These are phyloP conservation scores for Mythimna loreyi DNA, from an alignment of 2,888 invertebrate species.

Conservation along the genomic window DNA sequence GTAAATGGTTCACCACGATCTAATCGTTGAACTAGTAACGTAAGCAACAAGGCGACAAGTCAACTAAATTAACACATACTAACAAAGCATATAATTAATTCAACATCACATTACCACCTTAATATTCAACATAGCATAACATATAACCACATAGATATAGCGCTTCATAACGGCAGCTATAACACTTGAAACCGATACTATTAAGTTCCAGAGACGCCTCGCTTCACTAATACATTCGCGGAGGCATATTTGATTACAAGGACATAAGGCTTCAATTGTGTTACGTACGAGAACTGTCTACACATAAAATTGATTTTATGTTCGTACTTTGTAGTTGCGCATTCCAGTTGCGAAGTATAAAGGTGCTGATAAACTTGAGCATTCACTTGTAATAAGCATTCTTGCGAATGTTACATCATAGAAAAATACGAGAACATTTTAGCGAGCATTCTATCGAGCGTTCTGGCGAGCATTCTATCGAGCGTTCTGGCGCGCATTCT, in stretches of 20 bases:
- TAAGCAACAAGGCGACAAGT: background rate
- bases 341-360: background rate
- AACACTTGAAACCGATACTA: constrained; percentile 50
- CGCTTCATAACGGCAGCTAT: background rate
- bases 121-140: constrained; percentile 24
- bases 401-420: no score
- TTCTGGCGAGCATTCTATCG: no score
- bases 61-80: background rate
- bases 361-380: no score
- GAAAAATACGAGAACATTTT: no score
- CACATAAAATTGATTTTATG: constrained; percentile 37
- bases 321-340: constrained; percentile 30
- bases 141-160: no score
- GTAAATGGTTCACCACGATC: no score
- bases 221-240: constrained; percentile 47
- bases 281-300: constrained; percentile 24
- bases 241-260: constrained; percentile 56
- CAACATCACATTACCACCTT: constrained; percentile 6
- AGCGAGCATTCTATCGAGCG: no score
- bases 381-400: no score
- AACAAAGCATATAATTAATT: constrained; percentile 20
- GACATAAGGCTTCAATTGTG: constrained; percentile 53
- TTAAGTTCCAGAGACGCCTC: constrained; percentile 40
- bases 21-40: no score
- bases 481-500: no score